phyloP scores from a whole-genome alignment of 2,888 invertebrate species.

The Oscheius sp. region DNA sequence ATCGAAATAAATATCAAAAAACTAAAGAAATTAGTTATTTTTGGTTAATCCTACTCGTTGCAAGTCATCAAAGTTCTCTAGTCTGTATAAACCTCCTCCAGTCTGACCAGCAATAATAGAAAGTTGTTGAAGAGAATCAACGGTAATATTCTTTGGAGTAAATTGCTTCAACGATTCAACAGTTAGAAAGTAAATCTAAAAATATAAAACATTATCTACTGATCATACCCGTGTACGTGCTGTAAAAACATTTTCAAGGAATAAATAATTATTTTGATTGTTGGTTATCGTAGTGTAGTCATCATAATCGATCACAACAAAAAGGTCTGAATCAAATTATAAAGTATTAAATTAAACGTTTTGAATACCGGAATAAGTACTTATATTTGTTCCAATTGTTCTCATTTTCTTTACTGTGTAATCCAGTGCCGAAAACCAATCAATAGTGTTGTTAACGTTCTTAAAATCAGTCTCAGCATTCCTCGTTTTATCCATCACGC shows the following conservation, averaged over 20 bases:
- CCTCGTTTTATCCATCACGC: not conserved
- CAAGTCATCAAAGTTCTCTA: not conserved
- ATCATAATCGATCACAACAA: slow-evolving; percentile 11
- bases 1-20: slow-evolving; percentile 14
- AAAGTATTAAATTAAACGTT: not conserved
- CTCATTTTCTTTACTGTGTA: not conserved
- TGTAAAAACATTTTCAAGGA: not conserved
- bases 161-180: not conserved
- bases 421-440: not conserved
- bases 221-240: slow-evolving; percentile 3
- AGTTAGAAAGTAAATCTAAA: slow-evolving; percentile 3
- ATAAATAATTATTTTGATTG: not conserved
- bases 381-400: not conserved
- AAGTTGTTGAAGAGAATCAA: not conserved
- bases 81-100: slow-evolving; percentile 3
- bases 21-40: not conserved
- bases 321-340: not conserved
- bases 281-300: not conserved
- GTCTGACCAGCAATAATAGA: slow-evolving; percentile 1
- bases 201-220: not conserved
- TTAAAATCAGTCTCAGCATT: not conserved
- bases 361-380: not conserved
- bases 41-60: not conserved
- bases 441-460: not conserved
- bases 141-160: not conserved